Evolutionary conservation across 2,888 invertebrate genomes (phyloP).

Genomic region (Cactoblastis cactorum): DNA sequence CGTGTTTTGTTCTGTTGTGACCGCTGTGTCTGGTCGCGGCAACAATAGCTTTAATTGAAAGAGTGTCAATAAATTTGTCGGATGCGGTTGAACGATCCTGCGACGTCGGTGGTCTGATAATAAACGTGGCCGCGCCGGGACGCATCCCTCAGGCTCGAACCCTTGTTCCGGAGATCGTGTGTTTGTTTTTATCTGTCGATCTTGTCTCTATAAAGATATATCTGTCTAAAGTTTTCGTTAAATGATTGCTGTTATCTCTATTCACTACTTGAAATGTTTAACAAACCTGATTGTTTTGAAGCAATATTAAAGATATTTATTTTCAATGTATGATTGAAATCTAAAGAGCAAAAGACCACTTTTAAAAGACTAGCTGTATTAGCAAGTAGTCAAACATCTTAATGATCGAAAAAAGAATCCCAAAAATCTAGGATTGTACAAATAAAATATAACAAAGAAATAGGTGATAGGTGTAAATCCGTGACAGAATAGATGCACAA

Average conservation of each 20-base stretch:
- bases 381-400: slow-evolving; percentile 13
- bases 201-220: slow-evolving; percentile 61
- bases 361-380: too few species aligned
- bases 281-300: too few species aligned
- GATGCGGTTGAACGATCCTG: slow-evolving; percentile 42
- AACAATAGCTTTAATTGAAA: slow-evolving; percentile 79
- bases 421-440: slow-evolving; percentile 37
- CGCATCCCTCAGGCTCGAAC: slow-evolving; percentile 57
- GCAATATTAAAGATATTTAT: too few species aligned
- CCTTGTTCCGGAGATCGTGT: slow-evolving; percentile 54
- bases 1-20: slow-evolving; percentile 74
- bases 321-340: too few species aligned
- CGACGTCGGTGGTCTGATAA: slow-evolving; percentile 71
- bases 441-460: slow-evolving; percentile 38
- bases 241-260: slow-evolving; percentile 42
- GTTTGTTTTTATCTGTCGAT: slow-evolving; percentile 69
- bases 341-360: too few species aligned
- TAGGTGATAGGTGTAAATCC: slow-evolving; percentile 38
- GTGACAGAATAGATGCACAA: slow-evolving; percentile 43
- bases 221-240: slow-evolving; percentile 52
- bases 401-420: slow-evolving; percentile 27
- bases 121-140: slow-evolving; percentile 52
- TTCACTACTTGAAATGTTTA: not conserved
- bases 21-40: slow-evolving; percentile 59
- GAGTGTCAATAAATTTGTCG: slow-evolving; percentile 79